phyloP scores from a whole-genome alignment of 2,888 invertebrate genomes.

The Hanleya hanleyi region DNA sequence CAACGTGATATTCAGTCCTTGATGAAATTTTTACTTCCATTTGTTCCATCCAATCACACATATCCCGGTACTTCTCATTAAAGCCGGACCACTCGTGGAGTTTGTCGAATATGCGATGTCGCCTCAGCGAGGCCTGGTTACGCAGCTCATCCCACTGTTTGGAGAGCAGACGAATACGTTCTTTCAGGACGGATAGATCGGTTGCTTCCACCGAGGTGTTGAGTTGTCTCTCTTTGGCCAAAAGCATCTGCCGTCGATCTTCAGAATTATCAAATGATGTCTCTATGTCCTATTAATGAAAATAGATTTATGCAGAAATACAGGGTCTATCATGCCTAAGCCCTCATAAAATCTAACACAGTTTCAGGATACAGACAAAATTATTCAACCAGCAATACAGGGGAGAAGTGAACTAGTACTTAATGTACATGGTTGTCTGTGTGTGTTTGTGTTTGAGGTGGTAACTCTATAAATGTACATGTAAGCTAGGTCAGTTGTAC shows the following conservation, averaged over 20 bases:
- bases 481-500: too few species aligned
- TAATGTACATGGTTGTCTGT: too few species aligned
- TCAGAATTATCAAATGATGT: conserved; percentile 54
- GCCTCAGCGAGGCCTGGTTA: conserved; percentile 56
- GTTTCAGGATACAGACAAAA: too few species aligned
- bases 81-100: conserved; percentile 62
- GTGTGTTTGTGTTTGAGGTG: too few species aligned
- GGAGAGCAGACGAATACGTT: conserved; percentile 65
- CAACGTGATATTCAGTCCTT: conserved; percentile 64
- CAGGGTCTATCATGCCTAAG: too few species aligned
- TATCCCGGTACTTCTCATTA: conserved; percentile 49
- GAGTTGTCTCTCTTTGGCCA: conserved; percentile 54
- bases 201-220: conserved; percentile 58
- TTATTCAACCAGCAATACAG: too few species aligned
- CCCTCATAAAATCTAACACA: too few species aligned
- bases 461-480: too few species aligned
- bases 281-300: conserved; percentile 65
- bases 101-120: conserved; percentile 55
- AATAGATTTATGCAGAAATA: too few species aligned
- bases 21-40: conserved; percentile 62
- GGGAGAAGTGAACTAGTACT: too few species aligned
- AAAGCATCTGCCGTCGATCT: conserved; percentile 56
- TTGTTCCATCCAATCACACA: conserved; percentile 61
- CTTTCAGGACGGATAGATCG: conserved; percentile 66
- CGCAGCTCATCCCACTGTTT: conserved; percentile 71